Evolutionary conservation across 2,797 vertebrate genomes (phyloP).

Genomic region (Melanotaenia nigrans): DNA sequence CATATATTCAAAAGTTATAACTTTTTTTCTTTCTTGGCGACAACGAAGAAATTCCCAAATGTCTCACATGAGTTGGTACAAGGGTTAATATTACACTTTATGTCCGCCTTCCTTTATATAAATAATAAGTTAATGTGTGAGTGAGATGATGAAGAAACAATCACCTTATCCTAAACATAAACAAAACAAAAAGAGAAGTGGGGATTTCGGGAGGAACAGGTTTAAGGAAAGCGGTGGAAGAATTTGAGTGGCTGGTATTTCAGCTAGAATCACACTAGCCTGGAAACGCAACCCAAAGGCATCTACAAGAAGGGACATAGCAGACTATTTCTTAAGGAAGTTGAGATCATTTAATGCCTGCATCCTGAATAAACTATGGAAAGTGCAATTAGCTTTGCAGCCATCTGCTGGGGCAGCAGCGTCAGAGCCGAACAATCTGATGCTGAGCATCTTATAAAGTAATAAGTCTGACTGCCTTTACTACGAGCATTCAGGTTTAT

Average conservation of each 20-base stretch:
- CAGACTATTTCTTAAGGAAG: background rate
- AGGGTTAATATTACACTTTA: too few relatives aligned
- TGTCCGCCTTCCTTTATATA: too few relatives aligned
- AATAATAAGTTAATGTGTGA: background rate
- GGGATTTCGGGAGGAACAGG: background rate
- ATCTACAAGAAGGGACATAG: background rate
- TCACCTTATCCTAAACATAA: background rate
- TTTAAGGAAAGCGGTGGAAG: too few relatives aligned
- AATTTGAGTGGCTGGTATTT: background rate
- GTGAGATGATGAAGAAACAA: background rate
- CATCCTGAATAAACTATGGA: background rate
- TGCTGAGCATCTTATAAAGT: background rate
- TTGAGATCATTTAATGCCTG: background rate
- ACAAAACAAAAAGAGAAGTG: background rate
- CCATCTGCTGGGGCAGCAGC: background rate
- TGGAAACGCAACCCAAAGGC: background rate
- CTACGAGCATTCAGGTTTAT: conserved; percentile 72
- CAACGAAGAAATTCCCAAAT: too few relatives aligned
- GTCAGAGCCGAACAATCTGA: background rate
- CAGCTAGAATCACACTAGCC: background rate
- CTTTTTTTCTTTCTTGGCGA: too few relatives aligned
- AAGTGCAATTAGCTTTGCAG: background rate
- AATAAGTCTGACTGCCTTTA: conserved; percentile 1
- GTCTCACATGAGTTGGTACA: too few relatives aligned
- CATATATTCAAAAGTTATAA: background rate